phyloP scores from a whole-genome alignment of 2,113 vertebrate species.

The Nansenia antarctica region DNA sequence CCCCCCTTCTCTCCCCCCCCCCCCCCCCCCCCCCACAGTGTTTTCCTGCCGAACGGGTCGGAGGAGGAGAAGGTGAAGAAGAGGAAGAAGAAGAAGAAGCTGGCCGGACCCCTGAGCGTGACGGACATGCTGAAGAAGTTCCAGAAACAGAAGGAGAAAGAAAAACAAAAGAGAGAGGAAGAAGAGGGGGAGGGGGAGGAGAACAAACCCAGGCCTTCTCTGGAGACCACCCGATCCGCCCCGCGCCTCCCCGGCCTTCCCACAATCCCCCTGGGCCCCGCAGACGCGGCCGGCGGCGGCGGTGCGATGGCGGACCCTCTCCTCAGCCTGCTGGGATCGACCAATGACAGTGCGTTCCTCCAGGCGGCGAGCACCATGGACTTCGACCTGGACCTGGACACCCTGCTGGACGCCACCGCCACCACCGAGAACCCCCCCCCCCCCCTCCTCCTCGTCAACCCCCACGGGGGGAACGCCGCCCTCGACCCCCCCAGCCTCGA shows the following conservation, averaged over 20 bases:
- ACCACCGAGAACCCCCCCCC: conserved; percentile 10
- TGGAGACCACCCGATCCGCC: not conserved
- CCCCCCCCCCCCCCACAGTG: not conserved
- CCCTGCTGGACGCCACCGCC: conserved; percentile 74
- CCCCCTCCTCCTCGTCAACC: too few relatives aligned
- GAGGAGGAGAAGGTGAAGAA: conserved; percentile 51
- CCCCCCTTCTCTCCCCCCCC: not conserved
- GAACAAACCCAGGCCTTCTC: not conserved
- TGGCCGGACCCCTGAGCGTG: conserved; percentile 75
- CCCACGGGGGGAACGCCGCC: too few relatives aligned
- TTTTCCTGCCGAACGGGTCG: not conserved
- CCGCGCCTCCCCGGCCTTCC: not conserved
- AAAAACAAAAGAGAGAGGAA: conserved; percentile 62
- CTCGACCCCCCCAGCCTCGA: too few relatives aligned
- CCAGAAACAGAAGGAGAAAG: conserved; percentile 85
- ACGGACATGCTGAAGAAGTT: conserved; percentile 92
- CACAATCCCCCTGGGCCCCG: conserved; percentile 36
- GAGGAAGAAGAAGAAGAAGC: conserved; percentile 85
- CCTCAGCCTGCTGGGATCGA: conserved; percentile 79
- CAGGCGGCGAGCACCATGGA: conserved; percentile 85
- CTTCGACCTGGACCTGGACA: conserved; percentile 85
- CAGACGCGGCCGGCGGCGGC: conserved; percentile 54
- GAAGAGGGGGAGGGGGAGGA: conserved; percentile 13
- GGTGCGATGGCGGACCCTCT: conserved; percentile 74
- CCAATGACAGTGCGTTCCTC: conserved; percentile 82